phyloP scores from a whole-genome alignment of 2,113 vertebrate species.

The Sminthopsis crassicaudata region DNA sequence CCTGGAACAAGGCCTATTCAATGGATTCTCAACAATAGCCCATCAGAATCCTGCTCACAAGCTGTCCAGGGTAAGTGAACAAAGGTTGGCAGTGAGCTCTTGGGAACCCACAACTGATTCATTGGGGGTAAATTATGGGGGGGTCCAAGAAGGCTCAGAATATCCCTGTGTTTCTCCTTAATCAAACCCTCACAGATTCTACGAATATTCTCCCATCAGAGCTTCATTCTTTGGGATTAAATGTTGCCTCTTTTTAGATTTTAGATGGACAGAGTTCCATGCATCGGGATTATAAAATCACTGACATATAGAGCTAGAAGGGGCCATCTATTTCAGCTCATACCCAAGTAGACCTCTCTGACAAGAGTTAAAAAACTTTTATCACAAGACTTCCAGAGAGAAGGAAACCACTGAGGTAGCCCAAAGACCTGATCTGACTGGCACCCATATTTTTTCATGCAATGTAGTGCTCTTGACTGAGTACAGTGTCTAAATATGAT shows the following conservation, averaged over 20 bases:
- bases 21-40: neutral
- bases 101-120: neutral
- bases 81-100: neutral
- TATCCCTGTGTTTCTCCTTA: neutral
- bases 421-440: neutral
- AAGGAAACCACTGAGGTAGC: neutral
- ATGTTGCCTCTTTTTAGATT: neutral
- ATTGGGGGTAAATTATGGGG: neutral
- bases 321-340: neutral
- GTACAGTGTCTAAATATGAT: neutral
- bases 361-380: neutral
- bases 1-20: neutral
- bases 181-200: neutral
- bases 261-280: neutral
- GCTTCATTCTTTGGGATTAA: neutral
- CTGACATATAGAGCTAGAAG: neutral
- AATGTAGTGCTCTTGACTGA: neutral
- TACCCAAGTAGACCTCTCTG: neutral
- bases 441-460: neutral
- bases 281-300: neutral
- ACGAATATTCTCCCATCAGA: neutral
- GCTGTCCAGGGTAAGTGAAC: neutral
- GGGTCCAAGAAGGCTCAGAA: neutral
- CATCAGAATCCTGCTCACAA: neutral
- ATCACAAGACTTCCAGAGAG: neutral